Evolutionary conservation across 2,113 vertebrate genomes (phyloP).

Genomic region (Epinephelus fuscoguttatus): DNA sequence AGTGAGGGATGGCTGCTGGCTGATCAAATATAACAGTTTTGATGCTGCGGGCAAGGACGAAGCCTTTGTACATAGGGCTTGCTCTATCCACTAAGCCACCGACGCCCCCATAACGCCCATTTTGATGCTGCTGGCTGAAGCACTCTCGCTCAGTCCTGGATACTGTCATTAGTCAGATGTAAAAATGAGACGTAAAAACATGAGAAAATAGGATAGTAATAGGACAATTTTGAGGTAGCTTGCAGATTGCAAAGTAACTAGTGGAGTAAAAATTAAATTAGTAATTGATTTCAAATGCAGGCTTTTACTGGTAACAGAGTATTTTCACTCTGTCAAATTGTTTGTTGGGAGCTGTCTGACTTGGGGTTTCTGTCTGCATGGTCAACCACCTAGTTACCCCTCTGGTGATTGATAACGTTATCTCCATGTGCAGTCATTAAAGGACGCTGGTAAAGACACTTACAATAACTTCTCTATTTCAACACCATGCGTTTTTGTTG

Average conservation of each 20-base stretch:
- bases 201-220: no score
- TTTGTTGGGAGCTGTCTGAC: slow-evolving; percentile 3
- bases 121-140: no score
- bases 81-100: no score
- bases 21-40: neutral
- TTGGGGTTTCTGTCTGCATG: neutral
- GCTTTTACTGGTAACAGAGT: neutral
- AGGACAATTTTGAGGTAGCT: no score
- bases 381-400: neutral
- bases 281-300: neutral
- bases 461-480: neutral
- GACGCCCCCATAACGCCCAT: no score
- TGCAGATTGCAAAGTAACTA: no score
- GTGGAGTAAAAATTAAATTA: neutral
- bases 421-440: neutral
- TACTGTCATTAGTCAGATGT: no score
- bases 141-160: no score
- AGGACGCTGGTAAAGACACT: neutral
- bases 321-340: neutral
- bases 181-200: no score
- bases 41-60: neutral
- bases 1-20: neutral
- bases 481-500: slow-evolving; percentile 20
- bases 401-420: neutral
- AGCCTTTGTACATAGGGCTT: no score